Percentiles rank a stretch among this genome's conserved stretches.
Conservation (phyloP, 2,797 vertebrate species). For the Podargus strigoides region DNA sequence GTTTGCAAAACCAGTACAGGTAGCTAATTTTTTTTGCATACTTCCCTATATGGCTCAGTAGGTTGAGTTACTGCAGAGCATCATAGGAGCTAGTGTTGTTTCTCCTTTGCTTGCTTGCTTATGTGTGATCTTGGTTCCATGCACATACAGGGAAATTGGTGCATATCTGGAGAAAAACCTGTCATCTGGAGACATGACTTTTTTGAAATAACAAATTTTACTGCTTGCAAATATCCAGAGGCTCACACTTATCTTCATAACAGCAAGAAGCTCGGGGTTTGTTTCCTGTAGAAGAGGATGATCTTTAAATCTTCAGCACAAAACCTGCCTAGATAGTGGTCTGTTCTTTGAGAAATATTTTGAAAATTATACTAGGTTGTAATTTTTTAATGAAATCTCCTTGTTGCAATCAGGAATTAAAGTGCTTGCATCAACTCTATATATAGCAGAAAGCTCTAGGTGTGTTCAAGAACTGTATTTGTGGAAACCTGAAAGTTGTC, state of each 20-base stretch:
- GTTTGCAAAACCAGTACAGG: background rate
- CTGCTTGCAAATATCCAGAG: background rate
- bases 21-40: background rate
- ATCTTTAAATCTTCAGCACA: background rate
- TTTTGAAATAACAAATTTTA: background rate
- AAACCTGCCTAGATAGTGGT: background rate
- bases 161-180: background rate
- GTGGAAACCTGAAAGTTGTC: background rate
- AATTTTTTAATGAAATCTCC: background rate
- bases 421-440: no score
- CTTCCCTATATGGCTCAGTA: background rate
- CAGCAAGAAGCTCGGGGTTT: background rate
- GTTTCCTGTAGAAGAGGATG: background rate
- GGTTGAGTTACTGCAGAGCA: background rate
- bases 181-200: background rate
- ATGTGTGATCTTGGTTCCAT: background rate
- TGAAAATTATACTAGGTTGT: background rate
- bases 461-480: background rate
- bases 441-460: background rate
- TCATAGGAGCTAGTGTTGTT: background rate
- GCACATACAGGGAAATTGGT: background rate
- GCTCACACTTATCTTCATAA: background rate
- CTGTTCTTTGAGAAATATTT: background rate
- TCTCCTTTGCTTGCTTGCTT: background rate
- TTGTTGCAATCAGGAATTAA: background rate